Percentiles rank a stretch among this genome's conserved stretches.
Evolutionary conservation across 2,888 invertebrate species (phyloP).

Genomic region (Cephus runcator): DNA sequence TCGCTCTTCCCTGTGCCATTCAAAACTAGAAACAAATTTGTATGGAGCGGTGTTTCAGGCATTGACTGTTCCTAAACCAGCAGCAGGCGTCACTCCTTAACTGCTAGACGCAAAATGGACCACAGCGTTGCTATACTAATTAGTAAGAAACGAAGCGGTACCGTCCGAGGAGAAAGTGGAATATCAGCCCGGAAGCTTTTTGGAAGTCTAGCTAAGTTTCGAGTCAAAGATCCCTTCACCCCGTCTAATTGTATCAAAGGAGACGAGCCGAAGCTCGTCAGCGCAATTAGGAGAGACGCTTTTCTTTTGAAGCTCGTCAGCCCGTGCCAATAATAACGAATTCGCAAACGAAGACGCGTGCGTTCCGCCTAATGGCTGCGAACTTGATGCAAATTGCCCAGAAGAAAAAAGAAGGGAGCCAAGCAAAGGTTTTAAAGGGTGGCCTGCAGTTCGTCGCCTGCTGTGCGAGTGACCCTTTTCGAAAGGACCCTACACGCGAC

Average conservation of each 20-base stretch:
- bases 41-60: background rate
- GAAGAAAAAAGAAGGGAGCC: background rate
- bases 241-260: background rate
- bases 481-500: background rate
- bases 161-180: background rate
- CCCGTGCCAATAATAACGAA: background rate
- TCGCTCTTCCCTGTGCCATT: background rate
- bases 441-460: background rate
- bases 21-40: background rate
- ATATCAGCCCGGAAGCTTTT: background rate
- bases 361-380: background rate
- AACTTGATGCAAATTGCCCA: background rate
- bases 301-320: conserved; percentile 5
- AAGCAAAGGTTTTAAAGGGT: background rate
- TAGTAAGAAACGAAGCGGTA: too few relatives aligned
- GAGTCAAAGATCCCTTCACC: background rate
- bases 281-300: background rate
- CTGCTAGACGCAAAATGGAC: background rate
- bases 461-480: background rate
- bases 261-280: background rate
- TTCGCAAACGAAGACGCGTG: conserved; percentile 8
- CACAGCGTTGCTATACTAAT: background rate
- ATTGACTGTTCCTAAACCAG: background rate
- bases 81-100: background rate
- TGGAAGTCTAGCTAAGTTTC: background rate